Evolutionary conservation across 2,888 invertebrate species (phyloP), one percentile per base, ranked within the genome.

Genomic region (Galerucella pusilla): DNA sequence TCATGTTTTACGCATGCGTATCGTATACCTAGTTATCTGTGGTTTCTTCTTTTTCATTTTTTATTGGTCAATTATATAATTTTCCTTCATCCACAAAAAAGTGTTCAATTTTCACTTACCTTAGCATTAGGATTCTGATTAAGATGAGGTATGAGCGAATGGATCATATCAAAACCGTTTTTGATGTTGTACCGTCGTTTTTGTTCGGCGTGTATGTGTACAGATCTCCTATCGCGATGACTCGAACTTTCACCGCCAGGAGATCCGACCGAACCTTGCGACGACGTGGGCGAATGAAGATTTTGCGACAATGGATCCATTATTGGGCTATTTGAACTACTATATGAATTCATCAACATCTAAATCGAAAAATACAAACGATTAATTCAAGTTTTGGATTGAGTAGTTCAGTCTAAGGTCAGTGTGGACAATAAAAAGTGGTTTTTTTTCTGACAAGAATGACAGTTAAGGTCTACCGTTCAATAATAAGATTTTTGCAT

Each of bases 111-210:
- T n/a, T n/a, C n/a, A 12, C 42, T 42, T 46, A 94, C 94, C 91
- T 97, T 97, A 7, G 96, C 93, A 86, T 94, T 95, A 28, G 97
- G 95, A 88, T 96, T 97, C 84, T 94, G 93, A 87, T 93, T 94
- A 74, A 98, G 90, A 81, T 97, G 95, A 42, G 98, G 98, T 85
- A 98, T 97, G 75, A 98, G 91, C 77, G 94, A 93, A 87, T 97
- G 96, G 79, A 98, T 90, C 88, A 94, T 94, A 88, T 98, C 98
- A 88, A 98, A 98, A 57, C 98, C 98, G 87, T 95, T 96, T 88
- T 98, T 98, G 84, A 98, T 97, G 87, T 97, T 98, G 87, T 95
- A 97, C 71, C 98, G 91, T 52, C 98, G 91, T 87, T 98, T 98
- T 89, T 98, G 97, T 86, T 98, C 98, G 0, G 98, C 97, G 88